A percentile compares a stretch with the other conserved stretches of the same genome.
These are phyloP conservation scores for Parauchenoglanis ngamensis DNA, from an alignment of 2,797 vertebrate genomes.

Conservation along the genomic window DNA sequence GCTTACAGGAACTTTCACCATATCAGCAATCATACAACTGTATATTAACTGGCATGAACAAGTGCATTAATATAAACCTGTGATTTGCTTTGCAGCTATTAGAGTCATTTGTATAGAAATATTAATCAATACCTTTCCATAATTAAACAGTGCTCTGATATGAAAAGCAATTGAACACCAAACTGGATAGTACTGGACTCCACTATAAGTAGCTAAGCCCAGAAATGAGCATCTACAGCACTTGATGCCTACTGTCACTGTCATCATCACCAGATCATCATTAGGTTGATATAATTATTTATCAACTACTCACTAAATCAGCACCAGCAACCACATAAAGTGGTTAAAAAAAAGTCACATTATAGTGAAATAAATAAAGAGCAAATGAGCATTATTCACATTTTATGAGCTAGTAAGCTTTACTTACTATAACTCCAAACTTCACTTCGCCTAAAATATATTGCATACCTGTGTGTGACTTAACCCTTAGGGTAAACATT, in stretches of 20 bases:
- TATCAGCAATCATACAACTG: background rate
- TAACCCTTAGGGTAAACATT: conserved; percentile 26
- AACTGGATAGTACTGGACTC: background rate
- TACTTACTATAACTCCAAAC: conserved; percentile 42
- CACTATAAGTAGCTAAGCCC: background rate
- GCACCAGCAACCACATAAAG: conserved; percentile 33
- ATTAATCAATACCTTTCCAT: background rate
- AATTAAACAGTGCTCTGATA: background rate
- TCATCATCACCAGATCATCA: background rate
- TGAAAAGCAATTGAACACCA: background rate
- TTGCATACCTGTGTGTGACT: conserved; percentile 21
- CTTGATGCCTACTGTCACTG: background rate
- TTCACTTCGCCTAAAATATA: conserved; percentile 27
- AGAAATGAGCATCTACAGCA: background rate
- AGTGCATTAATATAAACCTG: conserved; percentile 2
- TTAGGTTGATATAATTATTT: background rate
- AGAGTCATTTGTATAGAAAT: background rate
- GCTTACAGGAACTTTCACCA: background rate
- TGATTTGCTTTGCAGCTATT: background rate
- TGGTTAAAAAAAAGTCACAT: no score
- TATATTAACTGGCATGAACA: conserved; percentile 27
- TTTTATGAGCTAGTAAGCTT: conserved; percentile 34
- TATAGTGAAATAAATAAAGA: background rate
- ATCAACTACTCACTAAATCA: background rate
- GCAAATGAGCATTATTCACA: background rate